Evolutionary conservation across 2,888 invertebrate species (phyloP).

Genomic region (Alentia gelatinosa): DNA sequence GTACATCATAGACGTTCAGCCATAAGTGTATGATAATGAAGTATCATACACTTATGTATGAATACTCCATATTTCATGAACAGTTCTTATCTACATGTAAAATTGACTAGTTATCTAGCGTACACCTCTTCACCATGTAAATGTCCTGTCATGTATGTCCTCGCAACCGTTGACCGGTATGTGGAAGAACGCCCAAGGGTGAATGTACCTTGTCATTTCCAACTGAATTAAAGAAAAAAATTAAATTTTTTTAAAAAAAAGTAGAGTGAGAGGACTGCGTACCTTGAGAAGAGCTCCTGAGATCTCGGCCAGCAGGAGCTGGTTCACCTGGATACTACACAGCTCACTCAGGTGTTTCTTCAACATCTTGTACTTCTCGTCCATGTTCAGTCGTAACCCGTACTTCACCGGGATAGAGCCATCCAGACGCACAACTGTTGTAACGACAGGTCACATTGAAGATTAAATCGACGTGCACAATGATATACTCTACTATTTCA

Average conservation of each 20-base stretch:
- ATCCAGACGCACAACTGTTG: conserved; percentile 82
- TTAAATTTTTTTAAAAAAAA: no score
- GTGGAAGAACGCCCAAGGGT: no score
- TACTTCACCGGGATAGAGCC: conserved; percentile 92
- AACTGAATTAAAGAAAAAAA: not conserved
- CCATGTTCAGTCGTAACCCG: conserved; percentile 90
- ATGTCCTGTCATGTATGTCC: no score
- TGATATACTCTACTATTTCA: not conserved
- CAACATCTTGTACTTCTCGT: conserved; percentile 89
- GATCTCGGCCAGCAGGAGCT: conserved; percentile 88
- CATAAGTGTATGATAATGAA: no score
- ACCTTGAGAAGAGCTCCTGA: conserved; percentile 86
- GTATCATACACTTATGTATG: no score
- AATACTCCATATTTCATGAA: no score
- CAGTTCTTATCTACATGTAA: no score
- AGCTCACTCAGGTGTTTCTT: conserved; percentile 85
- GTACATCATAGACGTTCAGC: no score
- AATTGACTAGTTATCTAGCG: no score
- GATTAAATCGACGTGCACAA: not conserved
- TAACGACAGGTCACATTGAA: not conserved
- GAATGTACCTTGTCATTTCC: no score
- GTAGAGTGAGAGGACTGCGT: no score
- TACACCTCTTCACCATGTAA: not conserved
- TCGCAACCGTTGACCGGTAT: no score
- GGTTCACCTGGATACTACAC: conserved; percentile 79